Evolutionary conservation across 2,888 invertebrate genomes (phyloP).

Genomic region (Caenorhabditis plicata): DNA sequence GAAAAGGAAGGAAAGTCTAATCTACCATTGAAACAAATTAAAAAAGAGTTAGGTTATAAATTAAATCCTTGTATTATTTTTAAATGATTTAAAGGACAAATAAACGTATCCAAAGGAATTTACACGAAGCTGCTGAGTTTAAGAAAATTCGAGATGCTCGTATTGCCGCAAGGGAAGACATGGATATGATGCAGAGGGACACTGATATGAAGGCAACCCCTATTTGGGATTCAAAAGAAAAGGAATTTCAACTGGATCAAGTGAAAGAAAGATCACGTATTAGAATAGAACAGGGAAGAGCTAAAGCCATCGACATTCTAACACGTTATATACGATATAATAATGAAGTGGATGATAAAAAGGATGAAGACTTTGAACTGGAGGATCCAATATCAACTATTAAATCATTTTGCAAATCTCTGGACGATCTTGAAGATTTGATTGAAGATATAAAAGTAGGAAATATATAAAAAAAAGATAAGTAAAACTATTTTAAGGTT

Average conservation of each 20-base stretch:
- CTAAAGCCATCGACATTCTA: constrained; percentile 94
- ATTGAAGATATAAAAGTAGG: constrained; percentile 88
- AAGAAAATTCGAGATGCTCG: constrained; percentile 78
- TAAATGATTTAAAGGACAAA: constrained; percentile 34
- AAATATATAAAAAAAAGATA: neutral
- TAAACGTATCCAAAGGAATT: constrained; percentile 52
- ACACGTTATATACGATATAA: constrained; percentile 73
- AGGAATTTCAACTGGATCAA: constrained; percentile 94
- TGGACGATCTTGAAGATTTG: constrained; percentile 89
- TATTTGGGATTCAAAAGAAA: constrained; percentile 94
- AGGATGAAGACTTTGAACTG: constrained; percentile 91
- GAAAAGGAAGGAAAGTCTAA: constrained; percentile 79
- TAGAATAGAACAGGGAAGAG: constrained; percentile 91
- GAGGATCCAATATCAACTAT: constrained; percentile 95
- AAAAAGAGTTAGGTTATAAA: constrained; percentile 42
- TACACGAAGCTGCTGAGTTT: constrained; percentile 85
- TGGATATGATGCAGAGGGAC: constrained; percentile 76
- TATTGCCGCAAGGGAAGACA: constrained; percentile 64
- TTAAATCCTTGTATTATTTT: neutral
- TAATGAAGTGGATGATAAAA: constrained; percentile 68
- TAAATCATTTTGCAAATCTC: constrained; percentile 76
- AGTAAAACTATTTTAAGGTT: constrained; percentile 63
- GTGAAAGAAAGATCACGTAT: constrained; percentile 80
- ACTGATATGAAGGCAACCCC: constrained; percentile 85
- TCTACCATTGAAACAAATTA: constrained; percentile 49